A percentile compares a stretch with the other conserved stretches of the same genome.
Evolutionary conservation across 2,113 vertebrate species (phyloP).

Genomic region (Boleophthalmus pectinirostris): DNA sequence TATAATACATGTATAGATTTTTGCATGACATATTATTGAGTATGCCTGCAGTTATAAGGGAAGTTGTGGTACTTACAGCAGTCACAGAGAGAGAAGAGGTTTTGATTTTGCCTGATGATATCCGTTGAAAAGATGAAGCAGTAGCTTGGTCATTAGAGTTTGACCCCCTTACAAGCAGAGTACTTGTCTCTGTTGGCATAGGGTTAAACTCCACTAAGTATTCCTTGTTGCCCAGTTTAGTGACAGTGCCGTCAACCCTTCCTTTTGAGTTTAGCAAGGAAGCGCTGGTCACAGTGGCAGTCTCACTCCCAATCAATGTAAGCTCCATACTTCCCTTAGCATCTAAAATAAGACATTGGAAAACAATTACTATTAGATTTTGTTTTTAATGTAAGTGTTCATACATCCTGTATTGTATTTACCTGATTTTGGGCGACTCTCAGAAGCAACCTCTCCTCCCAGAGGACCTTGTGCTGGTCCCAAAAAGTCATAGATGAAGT

Average conservation of each 20-base stretch:
- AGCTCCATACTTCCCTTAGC: constrained; percentile 39
- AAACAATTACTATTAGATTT: not conserved
- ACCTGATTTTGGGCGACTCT: constrained; percentile 44
- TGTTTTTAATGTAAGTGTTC: not conserved
- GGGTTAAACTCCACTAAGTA: constrained; percentile 32
- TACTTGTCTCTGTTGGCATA: constrained; percentile 35
- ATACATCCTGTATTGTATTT: not conserved
- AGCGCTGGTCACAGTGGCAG: constrained; percentile 40
- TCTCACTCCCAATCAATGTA: constrained; percentile 32
- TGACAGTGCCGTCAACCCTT: constrained; percentile 27
- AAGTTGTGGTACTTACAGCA: constrained; percentile 22
- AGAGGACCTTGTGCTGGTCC: constrained; percentile 16
- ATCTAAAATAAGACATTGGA: constrained; percentile 19
- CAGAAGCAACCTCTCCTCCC: constrained; percentile 12
- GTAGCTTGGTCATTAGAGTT: not conserved
- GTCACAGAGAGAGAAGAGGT: constrained; percentile 32
- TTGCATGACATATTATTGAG: not conserved
- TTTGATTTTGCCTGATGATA: constrained; percentile 25
- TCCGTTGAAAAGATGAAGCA: constrained; percentile 31
- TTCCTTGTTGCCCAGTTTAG: constrained; percentile 8
- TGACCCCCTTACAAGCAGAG: constrained; percentile 39
- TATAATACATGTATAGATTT: not conserved
- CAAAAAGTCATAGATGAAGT: constrained; percentile 53
- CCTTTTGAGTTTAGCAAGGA: constrained; percentile 35
- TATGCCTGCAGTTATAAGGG: not conserved